A percentile compares a stretch with the other conserved stretches of the same genome.
Conservation (phyloP, 1,140 invertebrate species). For the Bombus waltoni region DNA sequence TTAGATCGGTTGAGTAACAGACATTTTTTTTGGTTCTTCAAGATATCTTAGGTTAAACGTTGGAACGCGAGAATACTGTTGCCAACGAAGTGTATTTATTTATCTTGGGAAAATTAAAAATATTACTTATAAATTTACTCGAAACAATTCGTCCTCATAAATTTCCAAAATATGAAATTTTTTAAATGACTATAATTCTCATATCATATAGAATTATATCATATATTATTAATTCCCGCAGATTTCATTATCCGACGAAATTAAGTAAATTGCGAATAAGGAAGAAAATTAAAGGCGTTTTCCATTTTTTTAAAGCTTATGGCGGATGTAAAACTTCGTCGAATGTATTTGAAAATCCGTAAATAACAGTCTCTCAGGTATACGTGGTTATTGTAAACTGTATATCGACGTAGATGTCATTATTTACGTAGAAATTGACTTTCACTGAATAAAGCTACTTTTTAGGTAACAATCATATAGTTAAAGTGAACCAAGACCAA, state of each 20-base stretch:
- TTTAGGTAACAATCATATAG: constrained; percentile 32
- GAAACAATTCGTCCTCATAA: neutral
- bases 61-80: neutral
- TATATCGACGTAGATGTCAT: neutral
- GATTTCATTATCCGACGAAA: too few species aligned
- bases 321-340: too few species aligned
- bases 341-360: neutral
- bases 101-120: neutral
- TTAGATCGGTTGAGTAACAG: constrained; percentile 6
- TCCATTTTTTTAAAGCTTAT: too few species aligned
- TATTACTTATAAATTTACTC: neutral
- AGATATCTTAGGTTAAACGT: neutral
- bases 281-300: too few species aligned
- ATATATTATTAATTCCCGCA: neutral
- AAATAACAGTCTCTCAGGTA: too few species aligned
- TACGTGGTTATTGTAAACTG: neutral
- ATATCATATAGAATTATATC: neutral
- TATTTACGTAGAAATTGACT: constrained; percentile 24
- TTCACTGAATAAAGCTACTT: constrained; percentile 29
- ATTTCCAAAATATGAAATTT: too few species aligned
- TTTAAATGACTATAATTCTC: neutral
- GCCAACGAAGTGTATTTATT: too few species aligned
- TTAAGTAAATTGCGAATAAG: neutral
- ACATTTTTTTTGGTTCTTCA: neutral
- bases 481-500: constrained; percentile 21